phyloP scores from a whole-genome alignment of 2,797 vertebrate genomes.

The Stomatorhinus walkeri region DNA sequence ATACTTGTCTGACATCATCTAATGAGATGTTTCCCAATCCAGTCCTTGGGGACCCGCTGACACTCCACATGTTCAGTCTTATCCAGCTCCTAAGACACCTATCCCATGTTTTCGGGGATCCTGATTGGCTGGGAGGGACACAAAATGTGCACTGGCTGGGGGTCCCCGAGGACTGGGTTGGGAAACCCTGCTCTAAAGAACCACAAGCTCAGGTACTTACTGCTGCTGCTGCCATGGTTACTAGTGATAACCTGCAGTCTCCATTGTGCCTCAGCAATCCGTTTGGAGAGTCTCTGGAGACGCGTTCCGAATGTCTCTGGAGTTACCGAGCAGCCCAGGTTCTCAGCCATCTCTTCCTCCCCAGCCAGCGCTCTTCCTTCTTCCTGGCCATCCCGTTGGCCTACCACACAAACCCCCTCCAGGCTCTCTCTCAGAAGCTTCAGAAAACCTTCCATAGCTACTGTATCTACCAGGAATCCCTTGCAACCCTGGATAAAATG shows the following conservation, averaged over 20 bases:
- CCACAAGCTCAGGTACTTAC: conserved; percentile 40
- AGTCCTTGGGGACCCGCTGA: neutral
- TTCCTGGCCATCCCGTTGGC: conserved; percentile 63
- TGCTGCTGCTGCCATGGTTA: conserved; percentile 54
- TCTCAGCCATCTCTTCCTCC: conserved; percentile 60
- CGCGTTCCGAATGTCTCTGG: conserved; percentile 66
- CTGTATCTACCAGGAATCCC: conserved; percentile 77
- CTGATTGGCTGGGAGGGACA: neutral
- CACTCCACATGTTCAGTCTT: neutral
- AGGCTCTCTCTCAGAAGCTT: conserved; percentile 75
- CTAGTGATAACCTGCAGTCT: conserved; percentile 83
- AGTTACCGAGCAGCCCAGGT: conserved; percentile 65
- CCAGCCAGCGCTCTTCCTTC: conserved; percentile 41
- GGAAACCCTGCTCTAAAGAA: neutral
- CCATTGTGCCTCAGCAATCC: conserved; percentile 90
- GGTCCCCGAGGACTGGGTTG: neutral
- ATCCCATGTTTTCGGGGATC: neutral
- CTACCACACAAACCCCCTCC: conserved; percentile 68
- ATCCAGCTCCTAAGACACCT: neutral
- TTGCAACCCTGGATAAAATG: conserved; percentile 63
- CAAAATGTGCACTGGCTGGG: neutral
- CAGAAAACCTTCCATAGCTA: conserved; percentile 75
- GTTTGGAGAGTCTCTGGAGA: conserved; percentile 75
- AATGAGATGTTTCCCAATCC: neutral
- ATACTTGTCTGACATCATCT: neutral